Conservation (phyloP, 2,797 vertebrate genomes). For the Betta splendens region DNA sequence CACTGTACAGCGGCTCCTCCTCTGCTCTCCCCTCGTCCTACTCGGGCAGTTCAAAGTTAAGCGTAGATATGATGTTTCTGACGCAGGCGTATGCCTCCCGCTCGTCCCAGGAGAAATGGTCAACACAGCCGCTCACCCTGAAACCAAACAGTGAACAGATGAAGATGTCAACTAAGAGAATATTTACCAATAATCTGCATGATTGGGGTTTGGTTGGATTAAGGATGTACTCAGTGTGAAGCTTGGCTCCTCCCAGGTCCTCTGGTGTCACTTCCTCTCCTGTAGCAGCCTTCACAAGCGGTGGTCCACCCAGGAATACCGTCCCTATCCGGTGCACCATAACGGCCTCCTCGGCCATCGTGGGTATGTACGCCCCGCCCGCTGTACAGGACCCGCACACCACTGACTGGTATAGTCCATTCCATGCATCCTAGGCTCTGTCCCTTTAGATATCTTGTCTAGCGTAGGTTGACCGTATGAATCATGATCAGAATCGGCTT, state of each 20-base stretch:
- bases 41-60: conserved; percentile 80
- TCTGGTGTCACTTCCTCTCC: conserved; percentile 88
- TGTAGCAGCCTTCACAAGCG: conserved; percentile 91
- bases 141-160: conserved; percentile 12
- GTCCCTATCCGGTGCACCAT: conserved; percentile 87
- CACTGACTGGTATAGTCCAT: too few species aligned
- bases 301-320: conserved; percentile 87
- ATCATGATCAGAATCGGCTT: too few species aligned
- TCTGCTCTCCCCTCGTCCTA: conserved; percentile 56
- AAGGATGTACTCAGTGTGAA: conserved; percentile 83
- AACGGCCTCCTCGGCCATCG: conserved; percentile 86
- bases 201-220: background rate
- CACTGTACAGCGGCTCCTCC: conserved; percentile 79
- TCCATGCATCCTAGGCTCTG: too few species aligned
- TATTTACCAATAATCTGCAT: background rate
- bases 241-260: conserved; percentile 86
- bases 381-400: conserved; percentile 90
- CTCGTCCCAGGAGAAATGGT: conserved; percentile 87
- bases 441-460: too few species aligned
- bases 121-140: conserved; percentile 88
- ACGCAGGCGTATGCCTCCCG: conserved; percentile 81
- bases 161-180: background rate
- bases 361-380: conserved; percentile 87
- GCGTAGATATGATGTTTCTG: conserved; percentile 83
- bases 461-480: too few species aligned